Evolutionary conservation across 2,113 vertebrate genomes (phyloP).

Genomic region (Pteronura brasiliensis): DNA sequence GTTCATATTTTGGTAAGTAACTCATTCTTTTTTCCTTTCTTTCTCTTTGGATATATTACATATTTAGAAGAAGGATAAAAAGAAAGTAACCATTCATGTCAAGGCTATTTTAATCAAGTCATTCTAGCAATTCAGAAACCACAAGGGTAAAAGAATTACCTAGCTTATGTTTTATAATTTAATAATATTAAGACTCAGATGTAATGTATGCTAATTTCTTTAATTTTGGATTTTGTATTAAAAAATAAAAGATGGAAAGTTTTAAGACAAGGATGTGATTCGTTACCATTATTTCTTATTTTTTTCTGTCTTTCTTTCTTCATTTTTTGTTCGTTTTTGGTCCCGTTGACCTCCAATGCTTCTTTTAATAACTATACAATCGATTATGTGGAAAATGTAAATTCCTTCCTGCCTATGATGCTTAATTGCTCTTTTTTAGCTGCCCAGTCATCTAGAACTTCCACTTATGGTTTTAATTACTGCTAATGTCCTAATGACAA

Average conservation of each 20-base stretch:
- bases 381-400: constrained; percentile 53
- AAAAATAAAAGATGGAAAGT: neutral
- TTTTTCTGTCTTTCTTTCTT: neutral
- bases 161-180: neutral
- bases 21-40: neutral
- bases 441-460: constrained; percentile 48
- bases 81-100: neutral
- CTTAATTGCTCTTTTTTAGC: constrained; percentile 57
- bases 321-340: neutral
- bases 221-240: neutral
- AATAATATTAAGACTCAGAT: neutral
- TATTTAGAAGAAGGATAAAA: constrained; percentile 34
- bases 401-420: constrained; percentile 18
- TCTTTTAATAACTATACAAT: constrained; percentile 15
- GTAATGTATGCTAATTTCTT: neutral
- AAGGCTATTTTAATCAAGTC: neutral
- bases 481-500: constrained; percentile 63
- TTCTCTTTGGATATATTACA: neutral
- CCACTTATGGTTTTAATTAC: constrained; percentile 62
- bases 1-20: constrained; percentile 48
- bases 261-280: neutral
- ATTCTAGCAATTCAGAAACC: constrained; percentile 1
- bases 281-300: neutral
- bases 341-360: neutral
- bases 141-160: constrained; percentile 1